Percentiles rank a stretch among this genome's conserved stretches.
These are phyloP conservation scores for Sebastes matsubarae DNA, from an alignment of 2,797 vertebrate species.

Conservation along the genomic window DNA sequence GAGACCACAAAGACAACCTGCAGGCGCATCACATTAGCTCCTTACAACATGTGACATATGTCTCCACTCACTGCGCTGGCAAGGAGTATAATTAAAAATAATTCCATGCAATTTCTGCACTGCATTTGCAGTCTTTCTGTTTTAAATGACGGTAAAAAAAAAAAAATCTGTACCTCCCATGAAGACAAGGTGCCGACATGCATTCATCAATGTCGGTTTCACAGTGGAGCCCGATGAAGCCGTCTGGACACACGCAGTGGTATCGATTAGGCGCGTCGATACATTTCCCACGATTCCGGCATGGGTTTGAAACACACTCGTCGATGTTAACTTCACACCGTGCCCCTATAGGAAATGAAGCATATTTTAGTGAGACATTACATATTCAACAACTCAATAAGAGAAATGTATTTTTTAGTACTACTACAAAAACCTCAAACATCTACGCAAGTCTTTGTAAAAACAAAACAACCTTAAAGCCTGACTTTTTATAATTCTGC, in stretches of 20 bases:
- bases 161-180: constrained; percentile 82
- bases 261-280: constrained; percentile 80
- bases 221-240: constrained; percentile 82
- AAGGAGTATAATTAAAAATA: constrained; percentile 76
- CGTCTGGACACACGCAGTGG: constrained; percentile 80
- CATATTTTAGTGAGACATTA: constrained; percentile 19
- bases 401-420: background rate
- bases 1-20: constrained; percentile 73
- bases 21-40: constrained; percentile 73
- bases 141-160: constrained; percentile 52
- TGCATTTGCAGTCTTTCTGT: constrained; percentile 62
- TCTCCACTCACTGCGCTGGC: constrained; percentile 68
- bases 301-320: constrained; percentile 83
- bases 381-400: background rate
- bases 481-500: constrained; percentile 4
- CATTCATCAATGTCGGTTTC: constrained; percentile 86
- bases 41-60: constrained; percentile 74
- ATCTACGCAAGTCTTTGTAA: background rate
- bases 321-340: constrained; percentile 83
- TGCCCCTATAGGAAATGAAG: constrained; percentile 71
- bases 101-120: constrained; percentile 67
- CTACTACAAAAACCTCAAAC: background rate
- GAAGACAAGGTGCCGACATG: constrained; percentile 85
- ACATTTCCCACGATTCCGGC: constrained; percentile 82
- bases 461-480: background rate